These are phyloP conservation scores for Calliopsis andreniformis DNA, from an alignment of 1,140 invertebrate species.

Conservation along the genomic window DNA sequence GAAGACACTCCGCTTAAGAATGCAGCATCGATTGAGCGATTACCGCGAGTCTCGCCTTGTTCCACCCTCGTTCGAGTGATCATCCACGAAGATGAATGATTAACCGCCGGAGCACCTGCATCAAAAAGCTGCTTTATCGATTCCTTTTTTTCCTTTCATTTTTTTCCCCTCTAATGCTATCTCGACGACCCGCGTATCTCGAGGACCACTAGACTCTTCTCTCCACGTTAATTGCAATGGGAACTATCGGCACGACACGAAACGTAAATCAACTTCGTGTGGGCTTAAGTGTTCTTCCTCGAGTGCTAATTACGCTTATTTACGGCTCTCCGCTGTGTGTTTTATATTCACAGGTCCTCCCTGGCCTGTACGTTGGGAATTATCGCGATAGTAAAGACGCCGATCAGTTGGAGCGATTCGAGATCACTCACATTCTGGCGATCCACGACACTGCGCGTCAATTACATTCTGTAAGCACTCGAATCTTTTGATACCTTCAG, in stretches of 20 bases:
- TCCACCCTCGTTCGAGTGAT: conserved; percentile 40
- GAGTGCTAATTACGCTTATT: too few species aligned
- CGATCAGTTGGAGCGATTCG: conserved; percentile 92
- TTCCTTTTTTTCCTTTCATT: background rate
- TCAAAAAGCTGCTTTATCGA: conserved; percentile 17
- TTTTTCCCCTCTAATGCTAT: conserved; percentile 9
- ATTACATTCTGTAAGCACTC: conserved; percentile 88
- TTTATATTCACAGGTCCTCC: conserved; percentile 85
- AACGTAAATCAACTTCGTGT: background rate
- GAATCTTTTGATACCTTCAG: too few species aligned
- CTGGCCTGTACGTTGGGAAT: conserved; percentile 93
- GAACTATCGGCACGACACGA: background rate
- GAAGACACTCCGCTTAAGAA: conserved; percentile 31
- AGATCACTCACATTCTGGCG: conserved; percentile 97
- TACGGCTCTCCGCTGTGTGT: too few species aligned
- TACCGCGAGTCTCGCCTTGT: conserved; percentile 1
- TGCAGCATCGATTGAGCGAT: conserved; percentile 41
- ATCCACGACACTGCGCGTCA: conserved; percentile 96
- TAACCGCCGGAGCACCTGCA: background rate
- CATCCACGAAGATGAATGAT: conserved; percentile 41
- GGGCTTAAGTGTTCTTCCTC: conserved; percentile 3
- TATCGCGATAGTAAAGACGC: conserved; percentile 96
- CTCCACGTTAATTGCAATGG: conserved; percentile 16
- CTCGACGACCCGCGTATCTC: conserved; percentile 1
- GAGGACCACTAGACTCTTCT: conserved; percentile 12